phyloP scores from a whole-genome alignment of 2,113 vertebrate genomes.

The Microtus oregoni region DNA sequence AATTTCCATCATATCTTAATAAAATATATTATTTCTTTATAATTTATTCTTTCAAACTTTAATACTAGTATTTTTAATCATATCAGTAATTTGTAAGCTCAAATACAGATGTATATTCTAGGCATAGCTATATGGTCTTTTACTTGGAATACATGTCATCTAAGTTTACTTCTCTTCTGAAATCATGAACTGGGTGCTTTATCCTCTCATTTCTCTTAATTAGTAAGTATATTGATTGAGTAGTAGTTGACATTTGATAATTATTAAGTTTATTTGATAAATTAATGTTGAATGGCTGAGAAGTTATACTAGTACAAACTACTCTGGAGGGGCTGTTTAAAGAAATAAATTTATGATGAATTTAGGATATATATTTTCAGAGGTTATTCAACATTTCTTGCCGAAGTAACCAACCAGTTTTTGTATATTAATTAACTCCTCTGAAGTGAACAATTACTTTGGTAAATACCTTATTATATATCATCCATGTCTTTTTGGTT shows the following conservation, averaged over 20 bases:
- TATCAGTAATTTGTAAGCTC: background rate
- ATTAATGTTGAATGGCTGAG: background rate
- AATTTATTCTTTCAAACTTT: background rate
- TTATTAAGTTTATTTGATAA: background rate
- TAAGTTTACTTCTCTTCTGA: background rate
- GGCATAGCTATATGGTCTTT: background rate
- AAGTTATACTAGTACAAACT: background rate
- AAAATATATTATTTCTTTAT: background rate
- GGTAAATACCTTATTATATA: slow-evolving; percentile 66
- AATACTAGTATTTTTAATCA: background rate
- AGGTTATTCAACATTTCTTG: slow-evolving; percentile 45
- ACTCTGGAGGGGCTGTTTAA: background rate
- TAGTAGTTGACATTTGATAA: background rate
- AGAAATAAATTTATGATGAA: background rate
- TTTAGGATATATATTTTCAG: slow-evolving; percentile 36
- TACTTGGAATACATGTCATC: background rate
- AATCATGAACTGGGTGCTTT: background rate
- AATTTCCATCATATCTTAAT: background rate
- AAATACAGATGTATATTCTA: background rate
- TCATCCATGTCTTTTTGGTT: background rate
- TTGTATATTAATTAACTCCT: slow-evolving; percentile 66
- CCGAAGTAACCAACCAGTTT: slow-evolving; percentile 15
- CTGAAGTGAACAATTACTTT: slow-evolving; percentile 25
- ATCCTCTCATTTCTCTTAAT: background rate
- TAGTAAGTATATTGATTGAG: background rate